A percentile compares a stretch with the other conserved stretches of the same genome.
Conservation (phyloP, 2,888 invertebrate species). For the Epinotia bilunana region DNA sequence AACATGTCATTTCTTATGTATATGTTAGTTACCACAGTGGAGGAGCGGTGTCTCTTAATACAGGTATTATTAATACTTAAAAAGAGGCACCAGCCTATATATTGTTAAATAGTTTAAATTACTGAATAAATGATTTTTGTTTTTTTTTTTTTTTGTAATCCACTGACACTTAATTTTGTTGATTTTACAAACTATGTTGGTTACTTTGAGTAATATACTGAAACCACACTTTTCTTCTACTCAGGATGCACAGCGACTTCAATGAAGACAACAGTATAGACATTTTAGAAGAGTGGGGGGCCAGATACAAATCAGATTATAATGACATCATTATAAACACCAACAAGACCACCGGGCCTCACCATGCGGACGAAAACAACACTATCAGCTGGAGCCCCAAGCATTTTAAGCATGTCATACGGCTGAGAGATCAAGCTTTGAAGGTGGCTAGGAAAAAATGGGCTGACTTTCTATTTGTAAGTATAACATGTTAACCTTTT, state of each 20-base stretch:
- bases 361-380: conserved; percentile 85
- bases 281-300: conserved; percentile 90
- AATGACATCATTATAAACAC: conserved; percentile 87
- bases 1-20: too few relatives aligned
- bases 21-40: too few relatives aligned
- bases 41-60: too few relatives aligned
- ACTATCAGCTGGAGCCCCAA: conserved; percentile 90
- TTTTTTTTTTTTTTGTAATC: too few relatives aligned
- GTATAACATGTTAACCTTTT: conserved; percentile 54
- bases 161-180: too few relatives aligned
- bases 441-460: conserved; percentile 89
- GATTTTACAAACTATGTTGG: too few relatives aligned
- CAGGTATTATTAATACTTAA: too few relatives aligned
- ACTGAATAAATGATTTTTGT: too few relatives aligned
- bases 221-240: conserved; percentile 36
- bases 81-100: too few relatives aligned
- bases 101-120: too few relatives aligned
- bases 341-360: conserved; percentile 68
- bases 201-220: background rate
- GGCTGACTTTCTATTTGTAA: conserved; percentile 96
- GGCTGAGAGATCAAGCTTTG: conserved; percentile 90
- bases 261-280: conserved; percentile 91
- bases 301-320: conserved; percentile 86
- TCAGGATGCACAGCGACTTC: conserved; percentile 94
- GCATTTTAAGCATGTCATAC: conserved; percentile 91